These are phyloP conservation scores for Falco columbarius DNA, from an alignment of 2,797 vertebrate species.

Conservation along the genomic window DNA sequence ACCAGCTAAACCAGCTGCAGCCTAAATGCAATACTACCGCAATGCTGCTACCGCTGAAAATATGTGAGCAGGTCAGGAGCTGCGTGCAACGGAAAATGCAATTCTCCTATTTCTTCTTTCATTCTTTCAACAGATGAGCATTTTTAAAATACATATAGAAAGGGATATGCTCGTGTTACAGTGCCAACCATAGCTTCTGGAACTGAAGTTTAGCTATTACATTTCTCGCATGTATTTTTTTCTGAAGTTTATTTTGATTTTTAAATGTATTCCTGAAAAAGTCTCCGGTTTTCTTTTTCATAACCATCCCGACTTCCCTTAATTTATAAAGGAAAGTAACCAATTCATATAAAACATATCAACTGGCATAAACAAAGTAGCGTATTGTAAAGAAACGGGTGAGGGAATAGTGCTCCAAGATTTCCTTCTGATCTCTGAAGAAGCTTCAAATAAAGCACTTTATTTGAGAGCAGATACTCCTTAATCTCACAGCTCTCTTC, in stretches of 20 bases:
- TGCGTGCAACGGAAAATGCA: neutral
- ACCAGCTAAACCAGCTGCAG: neutral
- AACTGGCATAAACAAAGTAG: neutral
- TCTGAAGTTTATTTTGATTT: neutral
- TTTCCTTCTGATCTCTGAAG: neutral
- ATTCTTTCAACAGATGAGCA: neutral
- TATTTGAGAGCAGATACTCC: neutral
- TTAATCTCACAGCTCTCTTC: neutral
- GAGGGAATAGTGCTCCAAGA: neutral
- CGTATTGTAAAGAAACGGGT: neutral
- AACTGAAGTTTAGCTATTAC: neutral
- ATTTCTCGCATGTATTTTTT: neutral
- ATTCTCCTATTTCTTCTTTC: neutral
- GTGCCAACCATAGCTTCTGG: neutral
- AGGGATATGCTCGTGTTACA: neutral
- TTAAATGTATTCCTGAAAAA: neutral
- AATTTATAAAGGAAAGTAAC: neutral
- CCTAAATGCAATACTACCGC: neutral
- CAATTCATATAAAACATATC: neutral
- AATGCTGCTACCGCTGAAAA: neutral
- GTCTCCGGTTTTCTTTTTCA: neutral
- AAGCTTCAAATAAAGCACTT: neutral
- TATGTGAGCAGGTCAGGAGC: neutral
- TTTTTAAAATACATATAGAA: neutral
- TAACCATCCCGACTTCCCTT: neutral